Conservation (phyloP, 2,888 invertebrate species). For the Synanthedon andrenaeformis region DNA sequence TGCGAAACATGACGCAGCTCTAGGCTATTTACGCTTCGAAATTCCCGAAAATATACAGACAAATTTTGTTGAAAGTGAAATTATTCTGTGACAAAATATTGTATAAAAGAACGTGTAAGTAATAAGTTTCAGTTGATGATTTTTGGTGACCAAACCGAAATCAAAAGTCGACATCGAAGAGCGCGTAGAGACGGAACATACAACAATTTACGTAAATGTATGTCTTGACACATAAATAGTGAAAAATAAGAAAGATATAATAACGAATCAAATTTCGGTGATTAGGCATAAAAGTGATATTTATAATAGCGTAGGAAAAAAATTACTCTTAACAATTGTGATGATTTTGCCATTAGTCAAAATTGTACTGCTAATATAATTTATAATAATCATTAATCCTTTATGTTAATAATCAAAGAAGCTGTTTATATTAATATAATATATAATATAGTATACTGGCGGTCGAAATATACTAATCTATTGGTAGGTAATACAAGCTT, state of each 20-base stretch:
- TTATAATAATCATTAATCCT: background rate
- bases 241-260: background rate
- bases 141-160: background rate
- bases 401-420: background rate
- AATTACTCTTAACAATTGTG: constrained; percentile 65
- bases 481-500: background rate
- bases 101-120: background rate
- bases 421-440: background rate
- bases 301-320: constrained; percentile 20
- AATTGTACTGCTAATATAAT: constrained; percentile 21
- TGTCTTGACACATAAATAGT: background rate
- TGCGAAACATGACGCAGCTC: too few relatives aligned
- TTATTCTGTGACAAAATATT: background rate
- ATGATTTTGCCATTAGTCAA: constrained; percentile 67
- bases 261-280: background rate
- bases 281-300: constrained; percentile 29
- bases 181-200: constrained; percentile 23
- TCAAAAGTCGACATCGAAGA: constrained; percentile 9
- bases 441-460: too few relatives aligned
- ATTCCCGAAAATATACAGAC: too few relatives aligned
- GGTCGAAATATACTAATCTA: background rate
- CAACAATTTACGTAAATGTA: background rate
- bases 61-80: background rate
- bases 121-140: background rate
- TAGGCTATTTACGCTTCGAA: too few relatives aligned